These are phyloP conservation scores for Phyllotreta striolata DNA, from an alignment of 2,888 invertebrate species.

Conservation along the genomic window DNA sequence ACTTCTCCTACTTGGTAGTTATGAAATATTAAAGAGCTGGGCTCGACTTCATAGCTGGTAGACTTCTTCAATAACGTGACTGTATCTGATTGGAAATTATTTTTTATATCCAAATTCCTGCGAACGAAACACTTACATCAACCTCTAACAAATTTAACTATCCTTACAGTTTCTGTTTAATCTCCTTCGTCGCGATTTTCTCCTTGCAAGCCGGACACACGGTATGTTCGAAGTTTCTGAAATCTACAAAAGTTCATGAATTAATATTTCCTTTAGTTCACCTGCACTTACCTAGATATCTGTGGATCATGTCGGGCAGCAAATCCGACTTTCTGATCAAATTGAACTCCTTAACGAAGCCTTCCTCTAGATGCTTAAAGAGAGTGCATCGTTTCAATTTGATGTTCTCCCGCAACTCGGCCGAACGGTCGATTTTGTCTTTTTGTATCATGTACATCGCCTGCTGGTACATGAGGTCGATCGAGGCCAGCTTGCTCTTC, in stretches of 20 bases:
- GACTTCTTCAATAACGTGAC: neutral
- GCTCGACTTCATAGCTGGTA: conserved; percentile 1
- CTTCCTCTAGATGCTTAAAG: conserved; percentile 44
- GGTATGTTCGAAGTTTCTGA: conserved; percentile 16
- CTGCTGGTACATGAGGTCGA: conserved; percentile 51
- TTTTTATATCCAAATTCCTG: conserved; percentile 4
- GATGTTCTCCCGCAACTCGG: conserved; percentile 44
- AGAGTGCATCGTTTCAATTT: conserved; percentile 48
- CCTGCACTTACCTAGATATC: conserved; percentile 50
- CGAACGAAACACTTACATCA: neutral
- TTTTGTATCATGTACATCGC: conserved; percentile 48
- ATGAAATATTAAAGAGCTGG: conserved; percentile 6
- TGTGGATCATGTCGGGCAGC: conserved; percentile 49
- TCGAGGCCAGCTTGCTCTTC: conserved; percentile 47
- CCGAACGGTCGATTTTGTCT: conserved; percentile 43
- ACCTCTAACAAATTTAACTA: neutral
- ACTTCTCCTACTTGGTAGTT: conserved; percentile 5
- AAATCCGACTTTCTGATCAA: conserved; percentile 53
- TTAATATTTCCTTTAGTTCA: neutral
- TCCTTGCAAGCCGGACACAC: conserved; percentile 19
- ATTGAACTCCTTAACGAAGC: conserved; percentile 47
- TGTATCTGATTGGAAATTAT: conserved; percentile 1
- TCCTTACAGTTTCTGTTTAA: conserved; percentile 21
- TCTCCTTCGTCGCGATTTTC: neutral
- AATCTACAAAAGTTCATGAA: conserved; percentile 16